phyloP scores from a whole-genome alignment of 1,140 invertebrate genomes.

The Myzus persicae region DNA sequence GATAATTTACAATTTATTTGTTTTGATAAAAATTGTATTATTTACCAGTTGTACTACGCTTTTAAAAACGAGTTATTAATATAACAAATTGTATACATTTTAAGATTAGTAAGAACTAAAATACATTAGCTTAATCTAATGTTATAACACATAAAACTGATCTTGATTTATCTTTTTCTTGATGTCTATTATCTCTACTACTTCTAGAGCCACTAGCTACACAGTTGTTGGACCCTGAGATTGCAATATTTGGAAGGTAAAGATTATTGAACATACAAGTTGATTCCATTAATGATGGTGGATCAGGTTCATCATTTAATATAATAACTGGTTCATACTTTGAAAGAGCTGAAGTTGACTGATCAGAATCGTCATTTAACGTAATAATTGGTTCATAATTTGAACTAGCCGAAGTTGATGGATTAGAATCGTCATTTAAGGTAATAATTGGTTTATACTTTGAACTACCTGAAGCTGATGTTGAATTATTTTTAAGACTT shows the following conservation, averaged over 20 bases:
- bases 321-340: background rate
- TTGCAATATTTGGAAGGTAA: background rate
- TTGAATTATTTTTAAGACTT: slow-evolving; percentile 34
- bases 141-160: slow-evolving; percentile 36
- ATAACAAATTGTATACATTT: background rate
- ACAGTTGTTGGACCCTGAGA: background rate
- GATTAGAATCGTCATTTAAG: slow-evolving; percentile 33
- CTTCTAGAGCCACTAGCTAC: background rate
- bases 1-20: background rate
- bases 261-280: background rate
- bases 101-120: background rate
- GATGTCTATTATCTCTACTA: background rate
- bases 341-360: background rate
- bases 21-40: background rate
- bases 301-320: background rate
- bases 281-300: background rate
- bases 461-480: background rate
- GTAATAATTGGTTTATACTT: background rate
- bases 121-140: slow-evolving; percentile 45
- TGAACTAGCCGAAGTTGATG: slow-evolving; percentile 8
- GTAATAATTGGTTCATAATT: background rate
- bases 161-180: slow-evolving; percentile 25
- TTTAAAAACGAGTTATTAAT: background rate
- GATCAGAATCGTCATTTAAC: slow-evolving; percentile 37
- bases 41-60: background rate